Evolutionary conservation across 2,888 invertebrate species (phyloP).

Genomic region (Drosophila anomalata): DNA sequence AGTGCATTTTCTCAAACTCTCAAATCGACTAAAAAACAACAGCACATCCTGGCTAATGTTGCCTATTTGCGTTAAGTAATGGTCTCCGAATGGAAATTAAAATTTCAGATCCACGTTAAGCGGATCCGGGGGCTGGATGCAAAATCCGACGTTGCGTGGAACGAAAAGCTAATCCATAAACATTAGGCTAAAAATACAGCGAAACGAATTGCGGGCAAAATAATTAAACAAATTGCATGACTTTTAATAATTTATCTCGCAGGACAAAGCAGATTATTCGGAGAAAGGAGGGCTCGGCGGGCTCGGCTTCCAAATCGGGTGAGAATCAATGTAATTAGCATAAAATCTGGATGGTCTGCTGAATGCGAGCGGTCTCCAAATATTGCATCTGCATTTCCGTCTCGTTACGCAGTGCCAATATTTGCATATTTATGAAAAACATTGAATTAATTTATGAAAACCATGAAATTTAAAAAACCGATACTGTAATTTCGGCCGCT

Average conservation of each 20-base stretch:
- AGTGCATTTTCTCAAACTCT: constrained; percentile 15
- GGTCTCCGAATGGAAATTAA: constrained; percentile 35
- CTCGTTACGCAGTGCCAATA: constrained; percentile 25
- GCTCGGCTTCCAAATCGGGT: constrained; percentile 44
- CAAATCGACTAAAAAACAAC: constrained; percentile 71
- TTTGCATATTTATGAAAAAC: constrained; percentile 10
- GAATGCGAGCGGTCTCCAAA: constrained; percentile 1
- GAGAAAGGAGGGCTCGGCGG: constrained; percentile 18
- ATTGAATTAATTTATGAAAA: constrained; percentile 4
- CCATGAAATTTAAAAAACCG: background rate
- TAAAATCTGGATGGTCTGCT: constrained; percentile 24
- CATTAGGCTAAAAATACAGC: constrained; percentile 16
- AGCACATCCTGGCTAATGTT: constrained; percentile 31
- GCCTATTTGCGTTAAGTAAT: constrained; percentile 51
- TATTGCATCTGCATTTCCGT: constrained; percentile 40
- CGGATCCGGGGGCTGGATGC: constrained; percentile 3
- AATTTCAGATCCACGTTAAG: constrained; percentile 25
- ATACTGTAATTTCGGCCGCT: background rate
- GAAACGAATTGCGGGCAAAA: constrained; percentile 16
- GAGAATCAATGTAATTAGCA: constrained; percentile 58
- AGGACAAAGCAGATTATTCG: constrained; percentile 3
- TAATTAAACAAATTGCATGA: constrained; percentile 67
- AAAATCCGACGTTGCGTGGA: constrained; percentile 20
- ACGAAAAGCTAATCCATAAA: constrained; percentile 13
- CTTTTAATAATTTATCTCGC: constrained; percentile 50